These are phyloP conservation scores for Trissolcus brochymenae DNA, from an alignment of 2,888 invertebrate genomes.

Conservation along the genomic window DNA sequence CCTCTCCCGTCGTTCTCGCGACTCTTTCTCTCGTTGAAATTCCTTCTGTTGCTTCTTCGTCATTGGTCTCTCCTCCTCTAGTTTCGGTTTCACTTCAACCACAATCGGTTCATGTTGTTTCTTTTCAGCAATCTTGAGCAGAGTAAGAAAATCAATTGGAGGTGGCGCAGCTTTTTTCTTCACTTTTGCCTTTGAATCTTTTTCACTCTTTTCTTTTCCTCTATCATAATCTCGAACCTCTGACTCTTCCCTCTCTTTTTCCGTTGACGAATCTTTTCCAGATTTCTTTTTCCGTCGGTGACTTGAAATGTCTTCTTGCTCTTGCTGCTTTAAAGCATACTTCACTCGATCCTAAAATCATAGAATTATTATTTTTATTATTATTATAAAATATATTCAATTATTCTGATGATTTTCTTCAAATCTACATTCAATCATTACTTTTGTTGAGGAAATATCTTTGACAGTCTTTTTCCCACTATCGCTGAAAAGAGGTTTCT, in stretches of 20 bases:
- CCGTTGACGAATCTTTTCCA: conserved; percentile 68
- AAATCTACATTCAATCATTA: conserved; percentile 8
- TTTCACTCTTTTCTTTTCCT: conserved; percentile 68
- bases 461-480: conserved; percentile 78
- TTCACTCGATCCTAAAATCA: conserved; percentile 77
- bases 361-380: neutral
- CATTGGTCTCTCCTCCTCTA: conserved; percentile 82
- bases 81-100: conserved; percentile 77
- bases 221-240: conserved; percentile 49
- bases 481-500: conserved; percentile 82
- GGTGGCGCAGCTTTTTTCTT: conserved; percentile 83
- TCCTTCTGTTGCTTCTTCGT: conserved; percentile 89
- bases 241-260: conserved; percentile 64
- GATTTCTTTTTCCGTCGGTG: conserved; percentile 81
- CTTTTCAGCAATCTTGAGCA: conserved; percentile 88
- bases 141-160: conserved; percentile 86
- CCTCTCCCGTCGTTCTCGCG: conserved; percentile 77
- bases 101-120: conserved; percentile 89
- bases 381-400: neutral
- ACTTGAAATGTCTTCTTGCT: conserved; percentile 84
- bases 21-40: conserved; percentile 84
- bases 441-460: conserved; percentile 77
- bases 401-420: neutral
- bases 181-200: conserved; percentile 76
- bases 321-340: conserved; percentile 84